Conservation (phyloP, 2,113 vertebrate species). For the Megaleporinus macrocephalus region DNA sequence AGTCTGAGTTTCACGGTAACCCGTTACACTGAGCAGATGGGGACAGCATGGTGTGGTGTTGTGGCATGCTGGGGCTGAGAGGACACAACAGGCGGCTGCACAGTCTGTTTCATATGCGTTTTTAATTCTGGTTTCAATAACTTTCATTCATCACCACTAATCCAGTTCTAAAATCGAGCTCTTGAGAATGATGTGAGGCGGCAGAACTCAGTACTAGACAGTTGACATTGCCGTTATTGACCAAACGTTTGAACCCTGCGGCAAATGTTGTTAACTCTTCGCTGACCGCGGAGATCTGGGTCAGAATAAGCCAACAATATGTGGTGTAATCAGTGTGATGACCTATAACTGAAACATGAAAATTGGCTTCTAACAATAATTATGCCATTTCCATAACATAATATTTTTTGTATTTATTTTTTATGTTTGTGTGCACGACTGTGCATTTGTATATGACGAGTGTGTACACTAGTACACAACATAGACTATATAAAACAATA, state of each 20-base stretch:
- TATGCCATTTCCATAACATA: neutral
- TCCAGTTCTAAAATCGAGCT: neutral
- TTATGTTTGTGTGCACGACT: too few relatives aligned
- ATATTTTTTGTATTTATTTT: neutral
- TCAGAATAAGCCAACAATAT: neutral
- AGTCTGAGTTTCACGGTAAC: too few relatives aligned
- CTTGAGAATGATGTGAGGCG: neutral
- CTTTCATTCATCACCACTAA: neutral
- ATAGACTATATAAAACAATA: too few relatives aligned
- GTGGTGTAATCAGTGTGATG: neutral
- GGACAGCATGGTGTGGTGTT: neutral
- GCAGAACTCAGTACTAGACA: neutral
- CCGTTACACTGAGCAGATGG: too few relatives aligned
- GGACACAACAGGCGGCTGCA: neutral
- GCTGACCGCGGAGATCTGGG: constrained; percentile 54
- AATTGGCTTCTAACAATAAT: constrained; percentile 13
- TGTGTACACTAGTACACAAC: too few relatives aligned
- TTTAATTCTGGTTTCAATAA: neutral
- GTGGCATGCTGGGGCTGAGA: neutral
- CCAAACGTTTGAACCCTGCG: constrained; percentile 60
- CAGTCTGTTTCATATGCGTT: neutral
- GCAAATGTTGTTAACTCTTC: constrained; percentile 68
- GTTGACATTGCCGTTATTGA: constrained; percentile 59
- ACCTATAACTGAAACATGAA: neutral
- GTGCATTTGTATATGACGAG: neutral